Evolutionary conservation across 2,888 invertebrate genomes (phyloP), one percentile per base, ranked within the genome.

Genomic region (Hipparchia semele): DNA sequence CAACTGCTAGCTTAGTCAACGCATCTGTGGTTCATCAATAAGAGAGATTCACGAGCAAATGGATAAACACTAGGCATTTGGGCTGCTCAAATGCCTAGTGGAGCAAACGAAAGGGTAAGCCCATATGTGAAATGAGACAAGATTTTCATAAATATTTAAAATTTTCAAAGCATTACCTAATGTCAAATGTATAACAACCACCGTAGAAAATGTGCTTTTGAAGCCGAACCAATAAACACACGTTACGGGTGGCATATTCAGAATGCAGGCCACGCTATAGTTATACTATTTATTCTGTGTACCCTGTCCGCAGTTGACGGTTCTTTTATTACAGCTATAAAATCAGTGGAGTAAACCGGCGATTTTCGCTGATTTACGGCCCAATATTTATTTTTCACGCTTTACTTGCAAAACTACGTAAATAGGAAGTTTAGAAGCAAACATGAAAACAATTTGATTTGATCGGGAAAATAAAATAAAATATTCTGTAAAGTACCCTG

Each of bases 271-370:
- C 89, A 87, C 86, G 87, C 86, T 79, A 84, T 39, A 39, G 39
- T 39, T 84, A 82, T 83, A 84, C 84, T 90, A 87, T 90, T 90
- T 90, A 90, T 90, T 91, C 88, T 83, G 75, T 81, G 86, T 85
- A 87, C 84, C 84, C 88, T 86, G 84, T 85, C 85, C 86, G 86
- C 84, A 81, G 91, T 91, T 88, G 92, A 92, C 92, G 88, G 90
- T 89, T 89, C 87, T 91, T 94, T 94, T 94, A 94, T 92, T 91
- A 90, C 85, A 84, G 90, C 89, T 89, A 90, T 93, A 92, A 94
- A 91, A 86, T 79, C 83, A 79, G 81, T 85, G 84, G 83, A 86
- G 88, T 87, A 88, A 91, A 90, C 87, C 84, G 83, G 82, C 83
- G 86, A 88, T 91, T 90, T 92, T 90, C 84, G 84, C 86, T 87